Base-by-base conservation (phyloP, 2,113 vertebrate genomes). In the Callorhinus ursinus region DNA sequence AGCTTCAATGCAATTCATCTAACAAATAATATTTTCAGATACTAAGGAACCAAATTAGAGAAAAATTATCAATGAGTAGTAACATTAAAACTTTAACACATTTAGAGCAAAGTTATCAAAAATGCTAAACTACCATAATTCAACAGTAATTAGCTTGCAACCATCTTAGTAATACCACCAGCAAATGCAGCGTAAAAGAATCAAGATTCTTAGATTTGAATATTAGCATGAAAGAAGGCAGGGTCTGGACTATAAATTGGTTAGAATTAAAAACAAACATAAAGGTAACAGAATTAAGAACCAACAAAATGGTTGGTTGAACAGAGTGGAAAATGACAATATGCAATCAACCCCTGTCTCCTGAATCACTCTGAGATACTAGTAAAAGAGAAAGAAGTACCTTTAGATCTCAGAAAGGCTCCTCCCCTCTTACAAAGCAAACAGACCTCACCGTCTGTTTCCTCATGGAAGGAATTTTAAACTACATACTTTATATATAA, bases 1-100 rank as follows among this genome's bases (percentile, higher is more conserved):
- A 90, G 21, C 7, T 77, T 79, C 31, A 49, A 53, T 18, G 21
- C 19, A 93, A 87, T 87, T 67, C 59, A 86, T 13, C 57, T 92
- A 93, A 83, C 14, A 79, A 84, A 89, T 59, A 91, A 13, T 55
- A 87, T 85, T 67, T 83, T 80, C 96, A 85, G 9, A 95, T 22
- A 89, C 31, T 72, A 88, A 74, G 80, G 46, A 92, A 85, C 55
- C 36, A 96, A 95, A 95, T 90, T 63, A 93, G 14, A 91, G 22
- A 77, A 91, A 90, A 91, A 49, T 10, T 67, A 95, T n/a, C 49
- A 90, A n/a, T 81, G 11, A 94, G 3, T 61, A 91, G 10, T 93
- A 76, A 80, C n/a, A 92, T 14, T 69, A 94, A 46, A 36, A 90
- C 55, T 91, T 61, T 76, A 90, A 92, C 22, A 81, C 18, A 83